Base-by-base conservation (phyloP, 2,888 invertebrate species). In the Anarsia innoxiella region DNA sequence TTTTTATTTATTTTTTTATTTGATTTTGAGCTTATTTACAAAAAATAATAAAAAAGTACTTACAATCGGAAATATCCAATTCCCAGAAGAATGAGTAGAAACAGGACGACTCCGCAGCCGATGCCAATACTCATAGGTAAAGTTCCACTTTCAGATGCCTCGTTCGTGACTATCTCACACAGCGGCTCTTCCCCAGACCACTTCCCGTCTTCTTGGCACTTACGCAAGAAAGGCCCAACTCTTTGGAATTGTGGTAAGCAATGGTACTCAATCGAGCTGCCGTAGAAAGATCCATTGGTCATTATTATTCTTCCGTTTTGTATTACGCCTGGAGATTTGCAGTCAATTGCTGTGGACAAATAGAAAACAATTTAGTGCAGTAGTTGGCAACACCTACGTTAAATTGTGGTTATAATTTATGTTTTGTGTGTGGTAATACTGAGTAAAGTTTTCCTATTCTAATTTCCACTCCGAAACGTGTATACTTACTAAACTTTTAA, bases 181-280 rank as follows among this genome's bases (percentile, higher is more conserved):
- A 87, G 88, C 0, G 96, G 95, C 52, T 94, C 92, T 35, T 93
- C 92, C 0, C 95, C 95, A 2, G 94, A 94, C 96, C 96, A 96
- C 30, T 87, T 84, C 2, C 93, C 95, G 43, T 91, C 93, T 38
- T 94, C 94, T 71, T 90, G 84, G 62, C 96, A 96, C 61, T 93
- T 93, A 41, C 96, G 86, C 12, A 94, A 73, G 66, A 93, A 93
- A 0, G 93, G 92, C 0, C 96, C 96, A 0, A 91, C 89, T 6
- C 94, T 86, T 60, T 92, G 92, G 76, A 88, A 95, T 54, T 92
- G 93, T 2, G 95, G 95, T 39, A 95, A 73, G 63, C 96, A 96
- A 62, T 95, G 95, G 68, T 96, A 96, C 65, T 96, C 96, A 1
- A 94, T 91, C 0, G 93, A 91, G 36, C 94, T 93, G 16, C 93